Evolutionary conservation across 2,113 vertebrate species (phyloP), one percentile per base, ranked within the genome.

Genomic region (Thinocorus orbignyianus): DNA sequence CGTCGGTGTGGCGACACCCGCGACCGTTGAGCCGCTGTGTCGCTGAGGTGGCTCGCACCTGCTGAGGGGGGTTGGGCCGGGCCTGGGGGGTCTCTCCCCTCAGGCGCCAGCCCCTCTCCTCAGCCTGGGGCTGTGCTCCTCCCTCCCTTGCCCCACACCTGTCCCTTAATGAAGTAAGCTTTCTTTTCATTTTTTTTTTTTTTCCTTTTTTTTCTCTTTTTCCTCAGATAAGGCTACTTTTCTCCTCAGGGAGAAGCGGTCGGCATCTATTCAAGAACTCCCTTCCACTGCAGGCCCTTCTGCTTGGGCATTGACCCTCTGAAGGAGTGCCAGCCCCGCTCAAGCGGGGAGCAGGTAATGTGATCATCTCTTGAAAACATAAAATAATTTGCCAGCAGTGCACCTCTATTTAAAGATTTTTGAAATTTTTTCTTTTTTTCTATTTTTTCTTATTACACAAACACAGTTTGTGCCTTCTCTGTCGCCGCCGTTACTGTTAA

Each of bases 231-330:
- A 2, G 3, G 14, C 8, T 24, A 3, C 31, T 51, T 51, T 79
- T 64, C 18, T 37, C 57, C 52, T 14, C 39, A 9, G 46, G 33
- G 37, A 5, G 49, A 22, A 31, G 37, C 28, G 17, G 26, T 7
- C 6, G 60, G 31, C 37, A 24, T 11, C 17, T 3, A 2, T 48
- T 35, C 20, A 14, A 25, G 10, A 1, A n/a, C 7, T 0, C 24
- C 37, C 0, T 37, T 55, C 52, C 41, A 26, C 46, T 20, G 65
- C 60, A 5, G 22, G 33, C 4, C 9, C 28, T 41, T 41, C 33
- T 25, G 3, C 31, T 35, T 71, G 51, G 30, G 35, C 4, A 2
- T 1, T n/a, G 39, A 9, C 24, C 2, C 0, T 17, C 15, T 52
- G 3, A 62, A 51, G 48, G n/a, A n/a, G 9, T 23, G 42, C 6